These are phyloP conservation scores for Diplodus puntazzo DNA, from an alignment of 2,797 vertebrate genomes.

Conservation along the genomic window DNA sequence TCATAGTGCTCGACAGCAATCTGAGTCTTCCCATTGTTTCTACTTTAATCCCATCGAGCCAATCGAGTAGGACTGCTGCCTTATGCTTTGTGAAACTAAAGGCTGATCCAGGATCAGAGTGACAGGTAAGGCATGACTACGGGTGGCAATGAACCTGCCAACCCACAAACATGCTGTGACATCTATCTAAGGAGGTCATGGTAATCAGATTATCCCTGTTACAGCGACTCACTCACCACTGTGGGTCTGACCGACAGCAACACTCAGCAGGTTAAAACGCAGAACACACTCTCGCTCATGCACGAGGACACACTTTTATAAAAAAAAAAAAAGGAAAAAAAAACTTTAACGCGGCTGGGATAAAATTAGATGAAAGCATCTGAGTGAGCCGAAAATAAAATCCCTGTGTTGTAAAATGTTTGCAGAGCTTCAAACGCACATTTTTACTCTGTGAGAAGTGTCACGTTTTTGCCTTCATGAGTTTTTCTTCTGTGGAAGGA, in stretches of 20 bases:
- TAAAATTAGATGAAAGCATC: constrained; percentile 68
- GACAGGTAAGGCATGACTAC: constrained; percentile 68
- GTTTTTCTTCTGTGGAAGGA: constrained; percentile 43
- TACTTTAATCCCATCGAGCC: constrained; percentile 21
- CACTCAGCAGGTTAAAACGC: constrained; percentile 47
- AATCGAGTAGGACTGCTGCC: constrained; percentile 26
- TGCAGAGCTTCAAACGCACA: constrained; percentile 41
- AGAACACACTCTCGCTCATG: constrained; percentile 9
- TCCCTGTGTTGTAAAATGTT: constrained; percentile 27
- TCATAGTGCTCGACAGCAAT: not conserved
- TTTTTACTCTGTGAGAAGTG: constrained; percentile 12
- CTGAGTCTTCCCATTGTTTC: constrained; percentile 6
- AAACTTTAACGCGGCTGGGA: constrained; percentile 13
- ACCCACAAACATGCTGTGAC: constrained; percentile 76
- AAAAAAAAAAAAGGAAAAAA: not conserved
- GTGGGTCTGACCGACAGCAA: constrained; percentile 45
- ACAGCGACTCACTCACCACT: constrained; percentile 46
- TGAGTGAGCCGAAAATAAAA: constrained; percentile 63
- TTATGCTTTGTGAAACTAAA: constrained; percentile 45
- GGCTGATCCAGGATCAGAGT: constrained; percentile 66
- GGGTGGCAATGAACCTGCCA: constrained; percentile 67
- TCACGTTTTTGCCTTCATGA: constrained; percentile 49
- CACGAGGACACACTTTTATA: not conserved
- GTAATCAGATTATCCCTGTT: constrained; percentile 82
- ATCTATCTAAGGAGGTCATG: constrained; percentile 77